Conservation (phyloP, 2,888 invertebrate genomes). For the Synanthedon myopaeformis region DNA sequence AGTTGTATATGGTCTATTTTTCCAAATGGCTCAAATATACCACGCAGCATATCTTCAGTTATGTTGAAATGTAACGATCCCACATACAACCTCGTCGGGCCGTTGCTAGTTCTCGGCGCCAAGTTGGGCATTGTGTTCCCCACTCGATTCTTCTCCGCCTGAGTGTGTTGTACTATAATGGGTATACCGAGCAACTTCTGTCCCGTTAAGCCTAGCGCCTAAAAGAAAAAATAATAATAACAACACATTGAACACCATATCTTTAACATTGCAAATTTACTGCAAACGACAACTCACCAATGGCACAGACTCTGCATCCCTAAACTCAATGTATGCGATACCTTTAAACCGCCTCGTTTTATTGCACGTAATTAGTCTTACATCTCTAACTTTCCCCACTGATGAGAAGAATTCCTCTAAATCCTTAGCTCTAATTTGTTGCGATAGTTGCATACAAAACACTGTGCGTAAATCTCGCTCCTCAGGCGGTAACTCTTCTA, state of each 20-base stretch:
- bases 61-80: conserved; percentile 99
- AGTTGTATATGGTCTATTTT: conserved; percentile 96
- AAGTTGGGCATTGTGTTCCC: conserved; percentile 87
- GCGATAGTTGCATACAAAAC: conserved; percentile 98
- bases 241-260: conserved; percentile 2
- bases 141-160: conserved; percentile 94
- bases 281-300: conserved; percentile 72
- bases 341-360: conserved; percentile 99
- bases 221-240: conserved; percentile 23
- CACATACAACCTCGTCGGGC: conserved; percentile 97
- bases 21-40: conserved; percentile 99
- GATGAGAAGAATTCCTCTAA: conserved; percentile 99
- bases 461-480: conserved; percentile 99
- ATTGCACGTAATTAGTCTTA: conserved; percentile 97
- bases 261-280: background rate
- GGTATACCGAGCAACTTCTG: conserved; percentile 96
- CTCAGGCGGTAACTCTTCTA: conserved; percentile 90
- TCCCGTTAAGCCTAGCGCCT: conserved; percentile 95
- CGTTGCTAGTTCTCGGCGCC: conserved; percentile 88
- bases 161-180: conserved; percentile 97
- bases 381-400: conserved; percentile 98
- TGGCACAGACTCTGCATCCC: conserved; percentile 96
- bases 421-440: conserved; percentile 92
- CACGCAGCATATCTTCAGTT: conserved; percentile 97
- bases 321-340: conserved; percentile 99